Percentiles rank a stretch among this genome's conserved stretches.
phyloP scores from a whole-genome alignment of 2,797 vertebrate genomes.

The Delichon dasypus region DNA sequence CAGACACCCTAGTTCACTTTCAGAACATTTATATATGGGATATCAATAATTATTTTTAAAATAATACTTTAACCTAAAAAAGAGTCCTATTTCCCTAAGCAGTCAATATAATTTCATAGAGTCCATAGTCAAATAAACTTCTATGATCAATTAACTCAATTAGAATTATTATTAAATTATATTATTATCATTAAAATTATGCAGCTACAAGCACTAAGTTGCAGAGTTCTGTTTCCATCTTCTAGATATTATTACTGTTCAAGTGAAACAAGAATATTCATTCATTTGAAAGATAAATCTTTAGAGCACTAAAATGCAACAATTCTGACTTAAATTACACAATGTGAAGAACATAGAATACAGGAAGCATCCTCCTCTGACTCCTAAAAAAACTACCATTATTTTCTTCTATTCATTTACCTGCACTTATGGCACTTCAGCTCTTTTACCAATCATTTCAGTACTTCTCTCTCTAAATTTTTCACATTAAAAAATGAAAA shows the following conservation, averaged over 20 bases:
- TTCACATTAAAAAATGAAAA: slow-evolving; percentile 19
- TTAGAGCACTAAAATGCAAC: background rate
- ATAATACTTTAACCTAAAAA: background rate
- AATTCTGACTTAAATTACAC: background rate
- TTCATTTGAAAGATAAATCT: background rate
- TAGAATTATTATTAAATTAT: background rate
- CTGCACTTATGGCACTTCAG: background rate
- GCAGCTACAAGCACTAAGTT: background rate
- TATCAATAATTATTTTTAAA: background rate
- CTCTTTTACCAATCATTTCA: background rate
- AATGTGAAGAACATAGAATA: background rate
- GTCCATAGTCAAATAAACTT: background rate
- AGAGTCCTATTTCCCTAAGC: background rate
- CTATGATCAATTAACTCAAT: background rate
- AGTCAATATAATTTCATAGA: background rate
- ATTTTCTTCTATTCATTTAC: background rate
- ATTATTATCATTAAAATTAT: background rate
- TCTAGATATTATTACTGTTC: background rate
- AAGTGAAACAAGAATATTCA: background rate
- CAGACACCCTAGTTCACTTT: background rate
- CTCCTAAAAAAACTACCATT: background rate
- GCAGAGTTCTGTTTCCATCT: background rate
- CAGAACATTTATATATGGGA: background rate
- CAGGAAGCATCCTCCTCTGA: background rate
- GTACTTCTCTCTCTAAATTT: background rate